These are phyloP conservation scores for Edolisoma coerulescens DNA, from an alignment of 2,113 vertebrate species.

Conservation along the genomic window DNA sequence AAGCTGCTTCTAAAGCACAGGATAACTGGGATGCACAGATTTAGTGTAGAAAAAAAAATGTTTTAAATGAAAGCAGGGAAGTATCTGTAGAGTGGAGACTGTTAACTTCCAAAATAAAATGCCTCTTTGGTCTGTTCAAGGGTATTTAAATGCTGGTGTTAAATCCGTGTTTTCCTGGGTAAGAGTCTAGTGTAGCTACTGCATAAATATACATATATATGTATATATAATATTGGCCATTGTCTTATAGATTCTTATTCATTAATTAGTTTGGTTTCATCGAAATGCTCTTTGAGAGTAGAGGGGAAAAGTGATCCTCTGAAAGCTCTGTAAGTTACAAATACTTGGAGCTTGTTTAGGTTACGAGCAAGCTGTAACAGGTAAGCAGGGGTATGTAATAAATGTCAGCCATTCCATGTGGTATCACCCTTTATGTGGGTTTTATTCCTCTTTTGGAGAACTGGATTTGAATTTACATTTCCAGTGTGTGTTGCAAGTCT, in stretches of 20 bases:
- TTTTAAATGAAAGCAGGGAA: background rate
- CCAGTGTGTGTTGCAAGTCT: background rate
- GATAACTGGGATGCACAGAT: background rate
- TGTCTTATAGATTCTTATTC: background rate
- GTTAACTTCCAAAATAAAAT: background rate
- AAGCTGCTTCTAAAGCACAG: conserved; percentile 32
- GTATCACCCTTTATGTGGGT: background rate
- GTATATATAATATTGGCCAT: background rate
- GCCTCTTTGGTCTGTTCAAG: background rate
- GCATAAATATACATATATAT: background rate
- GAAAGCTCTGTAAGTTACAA: background rate
- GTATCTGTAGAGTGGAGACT: background rate
- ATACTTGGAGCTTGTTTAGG: background rate
- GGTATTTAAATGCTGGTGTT: background rate
- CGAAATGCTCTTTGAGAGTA: background rate
- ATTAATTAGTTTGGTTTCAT: background rate
- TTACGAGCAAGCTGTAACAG: background rate
- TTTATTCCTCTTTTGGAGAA: background rate
- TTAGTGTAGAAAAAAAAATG: background rate
- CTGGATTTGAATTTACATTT: background rate
- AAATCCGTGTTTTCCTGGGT: background rate
- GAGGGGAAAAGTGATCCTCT: background rate
- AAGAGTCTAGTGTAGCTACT: background rate
- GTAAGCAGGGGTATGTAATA: background rate
- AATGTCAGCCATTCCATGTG: background rate